phyloP scores from a whole-genome alignment of 1,140 invertebrate genomes.

The Eueides isabella region DNA sequence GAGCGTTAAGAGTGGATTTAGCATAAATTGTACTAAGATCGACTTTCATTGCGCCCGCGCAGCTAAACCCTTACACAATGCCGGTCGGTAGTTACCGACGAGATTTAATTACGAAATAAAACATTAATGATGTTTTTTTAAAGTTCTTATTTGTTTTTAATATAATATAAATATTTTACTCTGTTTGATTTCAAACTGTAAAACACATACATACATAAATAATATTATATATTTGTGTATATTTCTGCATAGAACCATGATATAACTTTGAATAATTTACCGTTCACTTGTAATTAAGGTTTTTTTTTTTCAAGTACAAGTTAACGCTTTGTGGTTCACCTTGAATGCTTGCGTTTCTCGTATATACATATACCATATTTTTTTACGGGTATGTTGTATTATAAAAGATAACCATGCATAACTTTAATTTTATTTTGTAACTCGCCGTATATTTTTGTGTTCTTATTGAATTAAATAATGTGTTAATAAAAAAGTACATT shows the following conservation, averaged over 20 bases:
- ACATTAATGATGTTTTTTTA: not conserved
- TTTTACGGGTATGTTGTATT: not conserved
- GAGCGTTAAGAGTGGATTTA: not conserved
- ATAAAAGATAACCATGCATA: not conserved
- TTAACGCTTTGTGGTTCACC: constrained; percentile 3
- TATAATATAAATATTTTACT: too few relatives aligned
- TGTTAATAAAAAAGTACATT: too few relatives aligned
- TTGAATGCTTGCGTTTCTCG: not conserved
- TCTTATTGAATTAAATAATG: too few relatives aligned
- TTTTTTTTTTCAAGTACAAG: constrained; percentile 24
- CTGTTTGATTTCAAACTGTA: too few relatives aligned
- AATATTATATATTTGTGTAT: not conserved
- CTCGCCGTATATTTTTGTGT: not conserved
- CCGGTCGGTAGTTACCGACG: not conserved
- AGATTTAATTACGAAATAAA: not conserved
- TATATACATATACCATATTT: not conserved
- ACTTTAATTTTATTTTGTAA: not conserved
- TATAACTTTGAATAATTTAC: not conserved
- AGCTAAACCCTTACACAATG: not conserved
- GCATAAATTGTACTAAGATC: not conserved
- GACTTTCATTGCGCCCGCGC: constrained; percentile 23
- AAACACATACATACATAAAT: not conserved
- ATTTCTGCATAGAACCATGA: not conserved
- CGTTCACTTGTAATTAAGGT: constrained; percentile 20
- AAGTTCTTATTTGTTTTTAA: too few relatives aligned